A percentile compares a stretch with the other conserved stretches of the same genome.
phyloP scores from a whole-genome alignment of 2,797 vertebrate genomes.

The Oreochromis grahami region DNA sequence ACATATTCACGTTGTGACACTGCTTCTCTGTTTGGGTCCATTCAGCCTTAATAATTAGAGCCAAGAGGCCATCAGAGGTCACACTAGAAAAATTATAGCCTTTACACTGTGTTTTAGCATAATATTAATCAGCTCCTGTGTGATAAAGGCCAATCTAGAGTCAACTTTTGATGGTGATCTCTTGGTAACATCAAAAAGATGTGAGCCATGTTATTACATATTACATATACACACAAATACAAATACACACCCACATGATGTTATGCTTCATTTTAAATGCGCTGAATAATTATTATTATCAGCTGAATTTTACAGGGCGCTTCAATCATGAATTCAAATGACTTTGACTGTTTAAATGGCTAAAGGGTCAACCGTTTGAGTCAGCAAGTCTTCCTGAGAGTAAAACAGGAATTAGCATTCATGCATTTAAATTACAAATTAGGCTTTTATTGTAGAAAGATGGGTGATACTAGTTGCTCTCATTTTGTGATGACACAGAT shows the following conservation, averaged over 20 bases:
- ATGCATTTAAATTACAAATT: conserved; percentile 27
- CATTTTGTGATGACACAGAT: neutral
- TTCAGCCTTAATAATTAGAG: neutral
- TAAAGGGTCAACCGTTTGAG: conserved; percentile 9
- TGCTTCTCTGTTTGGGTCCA: neutral
- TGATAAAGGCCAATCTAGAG: neutral
- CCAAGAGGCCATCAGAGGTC: neutral
- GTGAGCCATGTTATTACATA: neutral
- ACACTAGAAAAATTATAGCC: neutral
- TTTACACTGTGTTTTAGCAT: neutral
- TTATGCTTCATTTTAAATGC: neutral
- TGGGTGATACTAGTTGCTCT: neutral
- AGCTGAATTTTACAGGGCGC: neutral
- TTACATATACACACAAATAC: neutral
- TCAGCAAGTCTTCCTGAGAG: neutral
- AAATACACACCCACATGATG: neutral
- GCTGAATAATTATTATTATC: neutral
- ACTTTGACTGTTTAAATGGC: neutral
- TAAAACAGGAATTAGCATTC: conserved; percentile 18
- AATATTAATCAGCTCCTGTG: neutral
- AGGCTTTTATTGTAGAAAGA: conserved; percentile 21
- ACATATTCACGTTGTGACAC: neutral
- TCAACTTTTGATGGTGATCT: neutral
- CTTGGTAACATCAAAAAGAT: neutral
- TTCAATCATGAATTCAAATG: conserved; percentile 2